Evolutionary conservation across 2,888 invertebrate genomes (phyloP), one percentile per base, ranked within the genome.

Genomic region (Coleophora flavipennella): DNA sequence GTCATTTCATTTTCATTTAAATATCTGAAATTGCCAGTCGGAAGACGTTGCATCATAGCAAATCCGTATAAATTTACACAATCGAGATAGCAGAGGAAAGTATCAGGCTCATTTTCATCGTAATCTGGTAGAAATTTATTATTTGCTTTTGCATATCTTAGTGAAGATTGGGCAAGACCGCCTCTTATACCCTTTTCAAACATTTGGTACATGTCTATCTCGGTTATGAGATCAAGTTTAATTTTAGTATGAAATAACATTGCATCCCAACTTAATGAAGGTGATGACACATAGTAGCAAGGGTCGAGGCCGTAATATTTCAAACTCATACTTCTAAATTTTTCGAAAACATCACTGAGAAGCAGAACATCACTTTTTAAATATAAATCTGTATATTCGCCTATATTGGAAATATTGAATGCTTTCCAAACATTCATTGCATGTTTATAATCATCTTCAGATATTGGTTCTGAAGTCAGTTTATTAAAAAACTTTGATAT

Each of bases 331-430:
- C 13, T 10, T 38, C 41, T 38, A 35, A 45, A 45, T 12, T 41
- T 45, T 43, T 43, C 40, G 28, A 43, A 45, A 3, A 43, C 28
- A 38, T 45, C 42, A 10, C 20, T 33, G 2, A 42, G 20, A 8
- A 40, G 31, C n/a, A 45, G 25, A 3, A 45, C 43, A 33, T 45
- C 45, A 29, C 36, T 26, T 42, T 45, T 36, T 13, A 45, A 14
- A 25, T 45, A 45, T 9, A 45, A 28, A 20, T 45, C 43, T 13
- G 41, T 39, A 37, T 46, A 46, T 14, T 46, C 43, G 4, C 42
- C 41, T 12, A 46, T 11, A 8, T 41, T 41, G 14, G 31, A 13
- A 25, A 37, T 13, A 28, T 35, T 8, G 31, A 44, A 46, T 6
- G 28, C 27, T 11, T 37, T 25, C 41, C 46, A 43, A 3, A 41